Evolutionary conservation across 2,888 invertebrate genomes (phyloP).

Genomic region (Philonicus albiceps): DNA sequence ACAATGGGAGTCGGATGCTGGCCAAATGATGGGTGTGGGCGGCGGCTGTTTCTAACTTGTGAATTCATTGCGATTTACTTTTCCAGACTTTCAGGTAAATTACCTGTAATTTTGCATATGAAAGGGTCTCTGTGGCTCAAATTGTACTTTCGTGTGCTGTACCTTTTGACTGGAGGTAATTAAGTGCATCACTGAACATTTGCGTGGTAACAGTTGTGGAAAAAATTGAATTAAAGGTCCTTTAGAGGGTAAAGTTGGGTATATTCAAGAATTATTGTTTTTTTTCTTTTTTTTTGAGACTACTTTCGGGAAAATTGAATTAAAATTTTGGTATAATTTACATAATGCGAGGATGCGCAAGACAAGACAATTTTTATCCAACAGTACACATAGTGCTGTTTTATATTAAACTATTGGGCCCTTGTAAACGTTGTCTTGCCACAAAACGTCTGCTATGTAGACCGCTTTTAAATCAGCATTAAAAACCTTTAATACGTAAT

Average conservation of each 20-base stretch:
- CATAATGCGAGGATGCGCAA: neutral
- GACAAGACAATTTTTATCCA: neutral
- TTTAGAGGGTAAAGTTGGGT: neutral
- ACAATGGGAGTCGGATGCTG: constrained; percentile 8
- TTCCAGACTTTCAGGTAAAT: constrained; percentile 18
- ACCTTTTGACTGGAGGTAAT: neutral
- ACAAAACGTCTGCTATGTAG: too few relatives aligned
- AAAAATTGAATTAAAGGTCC: neutral
- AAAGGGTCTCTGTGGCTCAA: neutral
- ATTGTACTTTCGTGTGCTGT: neutral
- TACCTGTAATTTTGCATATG: constrained; percentile 13
- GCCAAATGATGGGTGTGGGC: neutral
- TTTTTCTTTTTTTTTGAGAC: neutral
- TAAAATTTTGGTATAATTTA: neutral
- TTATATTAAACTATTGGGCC: too few relatives aligned
- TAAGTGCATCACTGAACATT: neutral
- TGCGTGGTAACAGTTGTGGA: neutral
- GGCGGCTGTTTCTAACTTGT: constrained; percentile 23
- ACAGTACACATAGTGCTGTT: neutral
- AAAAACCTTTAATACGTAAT: too few relatives aligned
- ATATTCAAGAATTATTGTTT: neutral
- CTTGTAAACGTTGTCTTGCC: too few relatives aligned
- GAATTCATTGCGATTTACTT: constrained; percentile 17
- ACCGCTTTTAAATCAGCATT: too few relatives aligned
- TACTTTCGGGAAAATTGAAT: neutral